Conservation (phyloP, 1,140 invertebrate species). For the Adelges cooleyi region DNA sequence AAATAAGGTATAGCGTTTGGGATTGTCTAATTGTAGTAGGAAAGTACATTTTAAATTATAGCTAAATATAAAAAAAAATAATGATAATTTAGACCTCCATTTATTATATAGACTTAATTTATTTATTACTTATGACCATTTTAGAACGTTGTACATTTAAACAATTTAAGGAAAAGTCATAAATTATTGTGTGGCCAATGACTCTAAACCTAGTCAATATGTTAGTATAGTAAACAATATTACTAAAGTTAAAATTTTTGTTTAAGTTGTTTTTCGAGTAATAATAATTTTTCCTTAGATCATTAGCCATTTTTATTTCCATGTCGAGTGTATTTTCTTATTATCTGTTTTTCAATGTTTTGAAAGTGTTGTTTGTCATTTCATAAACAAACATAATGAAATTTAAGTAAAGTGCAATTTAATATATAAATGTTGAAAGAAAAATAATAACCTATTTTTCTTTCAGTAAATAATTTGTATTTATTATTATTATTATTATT, state of each 20-base stretch:
- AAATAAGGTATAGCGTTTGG: constrained; percentile 1
- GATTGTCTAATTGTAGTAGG: constrained; percentile 10
- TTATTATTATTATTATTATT: neutral
- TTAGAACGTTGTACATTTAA: constrained; percentile 2
- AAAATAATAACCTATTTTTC: neutral
- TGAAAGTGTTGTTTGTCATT: constrained; percentile 12
- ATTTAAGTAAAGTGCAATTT: constrained; percentile 16
- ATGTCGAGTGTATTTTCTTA: constrained; percentile 22
- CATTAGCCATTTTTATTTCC: constrained; percentile 5
- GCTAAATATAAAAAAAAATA: neutral
- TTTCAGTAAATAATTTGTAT: neutral
- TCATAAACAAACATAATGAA: neutral
- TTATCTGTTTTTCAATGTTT: neutral
- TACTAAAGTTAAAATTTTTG: constrained; percentile 24
- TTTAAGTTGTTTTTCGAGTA: constrained; percentile 11
- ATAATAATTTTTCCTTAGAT: constrained; percentile 9
- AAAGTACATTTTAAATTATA: neutral
- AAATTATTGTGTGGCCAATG: constrained; percentile 21
- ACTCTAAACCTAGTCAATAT: constrained; percentile 25
- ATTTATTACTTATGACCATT: constrained; percentile 8
- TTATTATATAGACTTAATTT: constrained; percentile 8
- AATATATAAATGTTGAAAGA: neutral
- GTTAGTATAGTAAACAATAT: constrained; percentile 19
- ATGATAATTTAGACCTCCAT: constrained; percentile 1
- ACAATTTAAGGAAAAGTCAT: neutral